Evolutionary conservation across 2,888 invertebrate genomes (phyloP).

Genomic region (Oscheius myriophilus): DNA sequence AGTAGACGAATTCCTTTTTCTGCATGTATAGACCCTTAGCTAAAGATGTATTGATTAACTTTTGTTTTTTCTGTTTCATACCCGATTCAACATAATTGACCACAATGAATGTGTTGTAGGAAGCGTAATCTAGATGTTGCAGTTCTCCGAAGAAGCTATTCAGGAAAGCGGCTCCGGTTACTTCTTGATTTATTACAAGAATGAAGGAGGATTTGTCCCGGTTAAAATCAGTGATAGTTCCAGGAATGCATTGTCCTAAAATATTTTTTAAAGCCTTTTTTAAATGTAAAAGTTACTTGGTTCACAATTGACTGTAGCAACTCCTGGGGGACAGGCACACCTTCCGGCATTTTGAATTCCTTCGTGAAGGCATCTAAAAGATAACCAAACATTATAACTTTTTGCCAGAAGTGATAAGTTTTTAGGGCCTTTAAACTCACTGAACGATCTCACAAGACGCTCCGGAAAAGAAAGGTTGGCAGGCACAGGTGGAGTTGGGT

Average conservation of each 20-base stretch:
- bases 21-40: slow-evolving; percentile 18
- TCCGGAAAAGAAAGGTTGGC: slow-evolving; percentile 38
- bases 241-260: slow-evolving; percentile 1
- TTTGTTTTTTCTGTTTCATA: neutral
- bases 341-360: slow-evolving; percentile 40
- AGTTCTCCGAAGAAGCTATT: neutral
- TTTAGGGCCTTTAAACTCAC: neutral
- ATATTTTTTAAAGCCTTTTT: too few relatives aligned
- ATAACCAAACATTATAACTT: neutral
- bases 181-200: slow-evolving; percentile 10
- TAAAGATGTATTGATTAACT: neutral
- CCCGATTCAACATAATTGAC: slow-evolving; percentile 13
- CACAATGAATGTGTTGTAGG: slow-evolving; percentile 13
- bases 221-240: neutral
- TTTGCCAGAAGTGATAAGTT: neutral
- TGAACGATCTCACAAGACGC: slow-evolving; percentile 26
- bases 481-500: slow-evolving; percentile 45
- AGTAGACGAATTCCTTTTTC: slow-evolving; percentile 7
- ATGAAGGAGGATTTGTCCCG: slow-evolving; percentile 10
- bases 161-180: neutral
- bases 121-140: neutral
- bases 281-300: too few relatives aligned
- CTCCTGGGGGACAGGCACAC: slow-evolving; percentile 43
- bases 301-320: slow-evolving; percentile 41
- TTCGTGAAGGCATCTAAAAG: slow-evolving; percentile 39